Conservation (phyloP, 1,140 invertebrate species). For the Meloidogyne exigua region DNA sequence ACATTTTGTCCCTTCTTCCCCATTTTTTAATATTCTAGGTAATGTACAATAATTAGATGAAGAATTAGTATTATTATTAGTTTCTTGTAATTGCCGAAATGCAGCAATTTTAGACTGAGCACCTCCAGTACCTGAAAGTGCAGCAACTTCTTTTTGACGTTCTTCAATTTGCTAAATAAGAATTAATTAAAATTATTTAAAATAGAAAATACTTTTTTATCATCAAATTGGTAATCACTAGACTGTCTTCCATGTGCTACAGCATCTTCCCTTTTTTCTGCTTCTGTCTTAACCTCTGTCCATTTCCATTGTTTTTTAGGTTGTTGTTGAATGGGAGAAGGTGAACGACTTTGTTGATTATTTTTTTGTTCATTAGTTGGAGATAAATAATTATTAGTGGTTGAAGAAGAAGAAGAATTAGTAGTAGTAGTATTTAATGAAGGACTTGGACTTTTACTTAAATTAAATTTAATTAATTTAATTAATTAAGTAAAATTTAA, state of each 20-base stretch:
- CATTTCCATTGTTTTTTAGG: neutral
- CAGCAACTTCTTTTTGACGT: neutral
- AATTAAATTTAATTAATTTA: neutral
- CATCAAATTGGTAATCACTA: slow-evolving; percentile 1
- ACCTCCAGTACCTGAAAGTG: neutral
- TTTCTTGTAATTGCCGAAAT: neutral
- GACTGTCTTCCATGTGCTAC: neutral
- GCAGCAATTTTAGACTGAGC: slow-evolving; percentile 1
- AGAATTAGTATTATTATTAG: no score
- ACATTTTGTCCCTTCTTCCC: neutral
- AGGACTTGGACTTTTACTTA: slow-evolving; percentile 4
- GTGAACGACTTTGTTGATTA: neutral
- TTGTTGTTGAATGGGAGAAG: neutral
- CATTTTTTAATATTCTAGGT: neutral
- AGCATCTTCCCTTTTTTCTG: neutral
- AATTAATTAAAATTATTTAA: neutral
- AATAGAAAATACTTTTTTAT: neutral
- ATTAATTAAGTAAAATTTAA: neutral
- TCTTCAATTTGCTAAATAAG: neutral
- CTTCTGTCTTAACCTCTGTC: neutral
- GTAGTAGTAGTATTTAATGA: neutral
- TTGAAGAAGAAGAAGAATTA: neutral
- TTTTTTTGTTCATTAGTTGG: neutral
- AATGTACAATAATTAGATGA: neutral
- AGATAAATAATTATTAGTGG: neutral